Conservation (phyloP, 1,140 invertebrate species). For the Temnothorax nylanderi region DNA sequence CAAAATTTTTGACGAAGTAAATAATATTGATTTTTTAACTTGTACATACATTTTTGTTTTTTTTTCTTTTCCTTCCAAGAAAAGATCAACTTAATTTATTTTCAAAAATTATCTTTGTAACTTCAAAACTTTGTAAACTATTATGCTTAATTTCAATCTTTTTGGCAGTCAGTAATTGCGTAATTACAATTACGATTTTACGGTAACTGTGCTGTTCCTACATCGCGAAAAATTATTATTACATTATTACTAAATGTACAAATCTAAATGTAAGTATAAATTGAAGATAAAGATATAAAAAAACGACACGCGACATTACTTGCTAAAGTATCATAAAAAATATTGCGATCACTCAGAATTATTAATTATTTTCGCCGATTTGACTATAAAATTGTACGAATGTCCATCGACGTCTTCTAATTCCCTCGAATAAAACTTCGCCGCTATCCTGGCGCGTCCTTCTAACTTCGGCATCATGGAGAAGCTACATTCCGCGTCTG, state of each 20-base stretch:
- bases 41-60: background rate
- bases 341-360: conserved; percentile 47
- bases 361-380: background rate
- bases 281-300: background rate
- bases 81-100: background rate
- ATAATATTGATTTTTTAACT: background rate
- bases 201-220: background rate
- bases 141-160: background rate
- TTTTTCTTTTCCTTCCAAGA: background rate
- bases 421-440: conserved; percentile 93
- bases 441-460: conserved; percentile 91
- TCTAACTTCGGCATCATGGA: conserved; percentile 90
- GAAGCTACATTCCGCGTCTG: conserved; percentile 89
- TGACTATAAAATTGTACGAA: conserved; percentile 88
- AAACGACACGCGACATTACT: background rate
- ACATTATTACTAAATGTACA: conserved; percentile 8
- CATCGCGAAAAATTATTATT: conserved; percentile 29
- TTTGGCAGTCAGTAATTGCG: conserved; percentile 1
- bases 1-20: background rate
- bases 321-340: background rate
- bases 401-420: conserved; percentile 93
- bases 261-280: conserved; percentile 4
- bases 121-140: background rate
- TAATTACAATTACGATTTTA: background rate
- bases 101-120: background rate